Evolutionary conservation across 64 coral and sea anemone genomes (phyloP).

Genomic region (Trachythela sp.): DNA sequence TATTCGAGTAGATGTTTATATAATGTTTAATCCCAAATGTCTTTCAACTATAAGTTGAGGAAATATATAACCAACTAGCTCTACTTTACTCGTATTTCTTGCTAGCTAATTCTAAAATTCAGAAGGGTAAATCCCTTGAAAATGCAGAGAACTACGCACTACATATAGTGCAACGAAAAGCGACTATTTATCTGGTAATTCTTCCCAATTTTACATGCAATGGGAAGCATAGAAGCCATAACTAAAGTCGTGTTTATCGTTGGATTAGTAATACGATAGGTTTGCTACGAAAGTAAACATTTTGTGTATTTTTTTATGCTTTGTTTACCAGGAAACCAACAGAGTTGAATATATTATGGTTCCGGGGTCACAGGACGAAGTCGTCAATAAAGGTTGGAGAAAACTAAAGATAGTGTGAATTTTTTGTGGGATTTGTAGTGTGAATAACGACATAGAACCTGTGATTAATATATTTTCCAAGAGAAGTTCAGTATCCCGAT

Average conservation of each 20-base stretch:
- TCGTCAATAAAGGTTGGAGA: conserved; percentile 67
- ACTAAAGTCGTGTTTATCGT: neutral
- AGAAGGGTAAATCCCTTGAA: too few species aligned
- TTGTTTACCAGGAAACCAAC: conserved; percentile 63
- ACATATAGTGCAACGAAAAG: too few species aligned
- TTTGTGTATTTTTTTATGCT: neutral
- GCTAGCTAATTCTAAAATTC: too few species aligned
- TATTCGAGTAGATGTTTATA: too few species aligned
- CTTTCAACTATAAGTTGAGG: too few species aligned
- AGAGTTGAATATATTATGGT: conserved; percentile 86
- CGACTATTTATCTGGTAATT: too few species aligned
- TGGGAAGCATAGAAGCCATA: neutral
- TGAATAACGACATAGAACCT: too few species aligned
- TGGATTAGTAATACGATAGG: neutral
- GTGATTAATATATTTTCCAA: neutral
- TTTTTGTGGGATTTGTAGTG: too few species aligned
- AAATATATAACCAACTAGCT: too few species aligned
- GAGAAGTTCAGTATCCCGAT: neutral
- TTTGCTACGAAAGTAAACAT: neutral
- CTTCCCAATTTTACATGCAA: neutral
- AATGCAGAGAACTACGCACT: too few species aligned
- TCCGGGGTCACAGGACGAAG: conserved; percentile 89
- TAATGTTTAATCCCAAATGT: too few species aligned
- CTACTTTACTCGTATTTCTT: too few species aligned
- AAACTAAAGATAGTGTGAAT: neutral